phyloP scores from a whole-genome alignment of 2,888 invertebrate genomes.

The Eubasilissa splendida region DNA sequence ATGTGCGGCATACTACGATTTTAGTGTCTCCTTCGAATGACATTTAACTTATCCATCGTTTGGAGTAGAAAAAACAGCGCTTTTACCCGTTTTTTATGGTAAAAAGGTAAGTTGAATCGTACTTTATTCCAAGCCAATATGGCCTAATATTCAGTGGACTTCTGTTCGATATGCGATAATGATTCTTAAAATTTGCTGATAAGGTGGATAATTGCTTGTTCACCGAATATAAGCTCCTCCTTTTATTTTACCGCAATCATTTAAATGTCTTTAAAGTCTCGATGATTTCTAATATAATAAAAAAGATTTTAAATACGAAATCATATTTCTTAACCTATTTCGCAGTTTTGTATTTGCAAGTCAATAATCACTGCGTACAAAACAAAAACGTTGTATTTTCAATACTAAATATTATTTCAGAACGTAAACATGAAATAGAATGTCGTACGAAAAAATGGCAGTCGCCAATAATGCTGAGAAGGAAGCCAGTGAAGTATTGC shows the following conservation, averaged over 20 bases:
- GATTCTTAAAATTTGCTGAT: slow-evolving; percentile 76
- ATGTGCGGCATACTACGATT: slow-evolving; percentile 36
- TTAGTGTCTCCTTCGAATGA: slow-evolving; percentile 6
- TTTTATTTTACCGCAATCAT: slow-evolving; percentile 58
- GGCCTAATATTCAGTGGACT: slow-evolving; percentile 76
- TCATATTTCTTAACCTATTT: neutral
- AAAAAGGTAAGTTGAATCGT: slow-evolving; percentile 72
- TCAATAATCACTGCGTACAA: neutral
- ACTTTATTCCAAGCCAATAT: slow-evolving; percentile 73
- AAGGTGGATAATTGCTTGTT: slow-evolving; percentile 75
- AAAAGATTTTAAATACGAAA: slow-evolving; percentile 10
- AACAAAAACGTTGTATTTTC: neutral
- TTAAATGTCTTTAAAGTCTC: slow-evolving; percentile 34
- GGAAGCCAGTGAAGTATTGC: slow-evolving; percentile 81
- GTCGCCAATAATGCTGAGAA: slow-evolving; percentile 79
- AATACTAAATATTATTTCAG: slow-evolving; percentile 1
- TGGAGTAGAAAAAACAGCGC: neutral
- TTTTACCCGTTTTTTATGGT: slow-evolving; percentile 55
- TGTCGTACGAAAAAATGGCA: slow-evolving; percentile 75
- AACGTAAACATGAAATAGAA: slow-evolving; percentile 11
- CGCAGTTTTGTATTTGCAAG: neutral
- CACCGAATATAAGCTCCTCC: slow-evolving; percentile 47
- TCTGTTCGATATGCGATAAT: slow-evolving; percentile 75
- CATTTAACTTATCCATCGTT: neutral
- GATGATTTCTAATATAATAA: neutral